phyloP scores from a whole-genome alignment of 2,113 vertebrate species.

The Empidonax traillii region DNA sequence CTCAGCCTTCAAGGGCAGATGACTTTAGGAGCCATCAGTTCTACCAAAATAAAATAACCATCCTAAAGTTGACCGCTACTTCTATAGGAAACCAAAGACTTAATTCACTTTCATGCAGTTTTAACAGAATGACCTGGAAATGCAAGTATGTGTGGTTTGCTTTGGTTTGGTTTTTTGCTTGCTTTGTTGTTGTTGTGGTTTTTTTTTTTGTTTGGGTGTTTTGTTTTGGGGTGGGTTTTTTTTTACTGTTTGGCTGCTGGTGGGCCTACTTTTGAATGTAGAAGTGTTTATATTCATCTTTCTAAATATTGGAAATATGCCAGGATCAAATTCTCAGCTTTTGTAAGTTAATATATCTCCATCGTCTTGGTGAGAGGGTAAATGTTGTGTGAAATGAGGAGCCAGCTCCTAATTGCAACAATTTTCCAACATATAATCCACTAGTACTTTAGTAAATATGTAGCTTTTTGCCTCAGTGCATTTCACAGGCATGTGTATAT shows the following conservation, averaged over 20 bases:
- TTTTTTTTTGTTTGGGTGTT: accelerated
- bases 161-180: not conserved
- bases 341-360: not conserved
- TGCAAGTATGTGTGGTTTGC: not conserved
- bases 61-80: not conserved
- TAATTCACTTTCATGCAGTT: not conserved
- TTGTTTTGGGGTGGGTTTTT: not conserved
- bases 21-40: not conserved
- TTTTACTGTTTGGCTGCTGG: not conserved
- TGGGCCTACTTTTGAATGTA: not conserved
- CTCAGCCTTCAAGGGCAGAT: not conserved
- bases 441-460: not conserved
- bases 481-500: not conserved
- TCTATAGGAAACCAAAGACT: not conserved
- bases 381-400: not conserved
- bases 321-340: not conserved
- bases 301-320: not conserved
- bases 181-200: too few relatives aligned
- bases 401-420: not conserved
- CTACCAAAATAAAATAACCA: not conserved
- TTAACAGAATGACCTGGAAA: not conserved
- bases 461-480: not conserved
- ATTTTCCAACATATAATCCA: not conserved
- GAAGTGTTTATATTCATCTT: not conserved
- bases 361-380: not conserved